Percentiles rank a stretch among this genome's conserved stretches.
These are phyloP conservation scores for Apodemus speciosus DNA, from an alignment of 2,113 vertebrate genomes.

Conservation along the genomic window DNA sequence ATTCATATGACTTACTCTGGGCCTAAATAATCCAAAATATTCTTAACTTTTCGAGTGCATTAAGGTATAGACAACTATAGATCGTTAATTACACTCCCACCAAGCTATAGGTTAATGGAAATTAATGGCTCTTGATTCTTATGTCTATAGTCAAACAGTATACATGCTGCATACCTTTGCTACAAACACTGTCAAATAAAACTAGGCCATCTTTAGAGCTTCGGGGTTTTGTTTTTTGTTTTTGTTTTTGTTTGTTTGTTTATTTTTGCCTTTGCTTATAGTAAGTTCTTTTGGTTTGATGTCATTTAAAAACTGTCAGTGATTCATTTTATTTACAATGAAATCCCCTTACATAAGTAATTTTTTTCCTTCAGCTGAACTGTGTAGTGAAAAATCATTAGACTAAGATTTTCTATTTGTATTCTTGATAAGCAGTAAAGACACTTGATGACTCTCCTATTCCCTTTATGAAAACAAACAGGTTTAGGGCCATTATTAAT, in stretches of 20 bases:
- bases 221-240: no score
- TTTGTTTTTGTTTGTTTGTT: no score
- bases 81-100: conserved; percentile 49
- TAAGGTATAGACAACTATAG: conserved; percentile 28
- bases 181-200: conserved; percentile 54
- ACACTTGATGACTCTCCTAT: conserved; percentile 14
- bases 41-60: background rate
- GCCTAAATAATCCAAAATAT: conserved; percentile 35
- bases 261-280: conserved; percentile 38
- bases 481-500: background rate
- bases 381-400: conserved; percentile 59
- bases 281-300: conserved; percentile 29
- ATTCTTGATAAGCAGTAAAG: conserved; percentile 47
- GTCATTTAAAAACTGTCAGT: conserved; percentile 56
- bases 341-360: conserved; percentile 34
- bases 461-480: background rate
- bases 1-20: conserved; percentile 26
- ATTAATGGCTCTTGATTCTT: conserved; percentile 29
- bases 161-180: background rate
- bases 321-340: conserved; percentile 71
- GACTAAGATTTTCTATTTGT: conserved; percentile 57
- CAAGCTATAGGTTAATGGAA: conserved; percentile 53
- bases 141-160: background rate
- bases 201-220: conserved; percentile 33
- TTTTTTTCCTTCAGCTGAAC: conserved; percentile 13